Conservation (phyloP, 2,113 vertebrate species). For the Microcebus ravelobensis region DNA sequence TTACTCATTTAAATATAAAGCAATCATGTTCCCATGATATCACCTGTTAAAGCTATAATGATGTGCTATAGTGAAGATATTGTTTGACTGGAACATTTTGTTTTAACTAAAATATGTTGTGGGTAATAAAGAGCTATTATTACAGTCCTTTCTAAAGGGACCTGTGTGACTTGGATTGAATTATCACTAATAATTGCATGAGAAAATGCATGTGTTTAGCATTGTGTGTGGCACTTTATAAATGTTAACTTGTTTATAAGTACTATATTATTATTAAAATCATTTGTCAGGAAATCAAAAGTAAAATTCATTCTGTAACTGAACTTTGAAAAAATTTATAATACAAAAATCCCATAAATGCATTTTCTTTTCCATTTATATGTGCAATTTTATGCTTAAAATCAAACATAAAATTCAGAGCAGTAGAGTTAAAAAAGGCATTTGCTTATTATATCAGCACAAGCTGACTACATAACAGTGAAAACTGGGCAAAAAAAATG, state of each 20-base stretch:
- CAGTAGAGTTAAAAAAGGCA: background rate
- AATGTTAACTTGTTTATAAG: constrained; percentile 5
- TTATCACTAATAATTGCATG: background rate
- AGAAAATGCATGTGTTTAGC: background rate
- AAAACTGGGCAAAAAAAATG: background rate
- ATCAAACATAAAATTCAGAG: background rate
- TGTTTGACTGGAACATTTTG: constrained; percentile 67
- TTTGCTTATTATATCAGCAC: background rate
- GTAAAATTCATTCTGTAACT: constrained; percentile 37
- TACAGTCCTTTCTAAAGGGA: background rate
- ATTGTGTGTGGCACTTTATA: background rate
- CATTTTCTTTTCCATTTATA: constrained; percentile 14
- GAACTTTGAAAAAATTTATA: constrained; percentile 17
- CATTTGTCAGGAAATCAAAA: constrained; percentile 1
- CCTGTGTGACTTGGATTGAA: background rate
- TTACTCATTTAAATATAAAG: constrained; percentile 72
- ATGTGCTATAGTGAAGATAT: constrained; percentile 52
- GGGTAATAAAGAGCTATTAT: constrained; percentile 58
- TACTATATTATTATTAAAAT: constrained; percentile 9
- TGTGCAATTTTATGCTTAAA: background rate
- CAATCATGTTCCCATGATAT: constrained; percentile 68
- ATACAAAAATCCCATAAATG: background rate
- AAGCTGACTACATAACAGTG: background rate
- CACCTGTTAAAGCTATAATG: constrained; percentile 69
- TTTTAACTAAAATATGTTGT: constrained; percentile 67